Conservation (phyloP, 2,797 vertebrate species). For the Pangasius krempfi region DNA sequence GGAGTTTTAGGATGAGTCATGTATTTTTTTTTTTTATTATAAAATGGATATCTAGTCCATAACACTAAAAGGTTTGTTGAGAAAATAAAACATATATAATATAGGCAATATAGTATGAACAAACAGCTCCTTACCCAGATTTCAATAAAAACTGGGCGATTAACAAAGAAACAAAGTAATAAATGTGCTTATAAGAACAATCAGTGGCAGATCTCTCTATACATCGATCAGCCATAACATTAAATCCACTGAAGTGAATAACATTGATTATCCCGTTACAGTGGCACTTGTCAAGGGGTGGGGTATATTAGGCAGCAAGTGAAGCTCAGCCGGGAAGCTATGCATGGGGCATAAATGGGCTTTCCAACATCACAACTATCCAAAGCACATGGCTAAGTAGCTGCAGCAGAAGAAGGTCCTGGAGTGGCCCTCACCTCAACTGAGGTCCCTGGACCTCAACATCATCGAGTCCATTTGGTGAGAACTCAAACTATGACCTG, state of each 20-base stretch:
- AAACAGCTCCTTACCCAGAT: not conserved
- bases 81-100: not conserved
- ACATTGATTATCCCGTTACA: no score
- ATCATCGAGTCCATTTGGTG: not conserved
- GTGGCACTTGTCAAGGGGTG: no score
- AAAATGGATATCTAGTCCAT: not conserved
- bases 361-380: no score
- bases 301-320: no score
- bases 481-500: not conserved
- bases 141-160: not conserved
- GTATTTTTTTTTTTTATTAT: not conserved
- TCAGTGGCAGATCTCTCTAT: not conserved
- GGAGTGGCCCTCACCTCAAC: not conserved
- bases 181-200: not conserved
- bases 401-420: not conserved
- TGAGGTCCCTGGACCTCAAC: not conserved
- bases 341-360: no score
- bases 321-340: no score
- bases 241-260: no score
- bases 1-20: slow-evolving; percentile 11
- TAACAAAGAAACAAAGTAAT: not conserved
- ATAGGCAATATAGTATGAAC: not conserved
- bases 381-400: no score
- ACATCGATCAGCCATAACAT: no score
- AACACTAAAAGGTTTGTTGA: not conserved